Evolutionary conservation across 2,888 invertebrate genomes (phyloP).

Genomic region (Ormia ochracea): DNA sequence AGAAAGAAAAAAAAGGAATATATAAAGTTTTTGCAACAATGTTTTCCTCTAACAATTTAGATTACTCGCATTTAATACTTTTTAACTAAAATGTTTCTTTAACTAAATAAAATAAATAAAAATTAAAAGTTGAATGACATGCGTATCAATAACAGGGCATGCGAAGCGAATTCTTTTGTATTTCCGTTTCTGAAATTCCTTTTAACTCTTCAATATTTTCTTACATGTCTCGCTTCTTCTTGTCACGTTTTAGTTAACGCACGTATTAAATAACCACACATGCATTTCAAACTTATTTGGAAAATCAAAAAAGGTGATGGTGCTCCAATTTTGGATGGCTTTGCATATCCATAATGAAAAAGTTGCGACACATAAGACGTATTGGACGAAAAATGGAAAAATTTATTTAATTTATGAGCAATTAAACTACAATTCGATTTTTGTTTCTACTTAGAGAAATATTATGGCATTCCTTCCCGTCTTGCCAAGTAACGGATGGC

Average conservation of each 20-base stretch:
- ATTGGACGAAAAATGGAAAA: too few species aligned
- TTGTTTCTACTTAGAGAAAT: too few species aligned
- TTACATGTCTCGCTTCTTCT: conserved; percentile 44
- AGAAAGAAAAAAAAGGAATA: too few species aligned
- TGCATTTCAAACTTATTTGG: conserved; percentile 1
- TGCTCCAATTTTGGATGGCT: background rate
- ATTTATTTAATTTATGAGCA: too few species aligned
- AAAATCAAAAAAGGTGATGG: background rate
- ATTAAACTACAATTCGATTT: too few species aligned
- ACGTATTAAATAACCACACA: conserved; percentile 46
- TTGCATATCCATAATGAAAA: too few species aligned
- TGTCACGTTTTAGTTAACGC: conserved; percentile 55
- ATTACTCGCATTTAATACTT: conserved; percentile 6
- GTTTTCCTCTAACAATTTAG: too few species aligned
- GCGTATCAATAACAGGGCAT: background rate
- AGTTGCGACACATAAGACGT: too few species aligned
- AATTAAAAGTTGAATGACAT: conserved; percentile 17
- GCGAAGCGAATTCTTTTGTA: conserved; percentile 2
- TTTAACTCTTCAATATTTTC: conserved; percentile 37
- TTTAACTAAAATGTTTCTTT: conserved; percentile 11
- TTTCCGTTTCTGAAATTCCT: background rate
- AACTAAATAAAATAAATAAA: conserved; percentile 1
- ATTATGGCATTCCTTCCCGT: too few species aligned
- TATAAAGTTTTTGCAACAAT: background rate
- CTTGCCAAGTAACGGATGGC: too few species aligned